phyloP scores from a whole-genome alignment of 2,888 invertebrate genomes.

The Venusia cambrica region DNA sequence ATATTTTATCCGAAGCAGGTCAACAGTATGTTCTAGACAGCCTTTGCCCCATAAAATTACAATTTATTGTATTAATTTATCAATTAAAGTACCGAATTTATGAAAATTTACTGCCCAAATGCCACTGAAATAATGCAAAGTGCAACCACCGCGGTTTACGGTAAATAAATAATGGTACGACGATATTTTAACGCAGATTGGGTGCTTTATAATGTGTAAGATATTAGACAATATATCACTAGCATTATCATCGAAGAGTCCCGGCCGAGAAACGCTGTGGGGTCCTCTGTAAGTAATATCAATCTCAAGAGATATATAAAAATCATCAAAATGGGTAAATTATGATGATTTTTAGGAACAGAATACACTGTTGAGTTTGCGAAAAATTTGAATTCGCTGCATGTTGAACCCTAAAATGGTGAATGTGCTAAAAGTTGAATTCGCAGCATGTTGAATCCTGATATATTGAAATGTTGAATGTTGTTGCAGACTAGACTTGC shows the following conservation, averaged over 20 bases:
- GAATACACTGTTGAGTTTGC: too few species aligned
- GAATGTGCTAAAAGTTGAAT: too few species aligned
- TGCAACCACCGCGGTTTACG: constrained; percentile 32
- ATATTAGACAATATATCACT: constrained; percentile 57
- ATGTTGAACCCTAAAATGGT: too few species aligned
- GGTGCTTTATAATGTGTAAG: constrained; percentile 49
- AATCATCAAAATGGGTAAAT: too few species aligned
- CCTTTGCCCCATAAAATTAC: constrained; percentile 16
- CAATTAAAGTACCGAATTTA: constrained; percentile 35
- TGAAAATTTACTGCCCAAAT: constrained; percentile 33
- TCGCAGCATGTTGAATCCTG: too few species aligned
- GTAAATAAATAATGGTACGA: constrained; percentile 46
- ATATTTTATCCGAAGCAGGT: too few species aligned
- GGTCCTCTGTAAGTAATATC: constrained; percentile 50
- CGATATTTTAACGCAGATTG: constrained; percentile 53
- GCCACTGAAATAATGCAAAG: constrained; percentile 37
- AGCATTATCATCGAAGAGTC: constrained; percentile 47
- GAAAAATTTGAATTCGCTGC: too few species aligned
- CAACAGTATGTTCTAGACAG: constrained; percentile 7
- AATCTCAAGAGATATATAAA: too few species aligned
- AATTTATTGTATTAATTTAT: constrained; percentile 21
- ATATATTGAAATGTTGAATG: too few species aligned
- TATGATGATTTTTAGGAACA: too few species aligned
- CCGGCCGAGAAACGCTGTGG: constrained; percentile 36
- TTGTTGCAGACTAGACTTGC: too few species aligned